These are phyloP conservation scores for Orientallactaga bullata DNA, from an alignment of 2,113 vertebrate species.

Conservation along the genomic window DNA sequence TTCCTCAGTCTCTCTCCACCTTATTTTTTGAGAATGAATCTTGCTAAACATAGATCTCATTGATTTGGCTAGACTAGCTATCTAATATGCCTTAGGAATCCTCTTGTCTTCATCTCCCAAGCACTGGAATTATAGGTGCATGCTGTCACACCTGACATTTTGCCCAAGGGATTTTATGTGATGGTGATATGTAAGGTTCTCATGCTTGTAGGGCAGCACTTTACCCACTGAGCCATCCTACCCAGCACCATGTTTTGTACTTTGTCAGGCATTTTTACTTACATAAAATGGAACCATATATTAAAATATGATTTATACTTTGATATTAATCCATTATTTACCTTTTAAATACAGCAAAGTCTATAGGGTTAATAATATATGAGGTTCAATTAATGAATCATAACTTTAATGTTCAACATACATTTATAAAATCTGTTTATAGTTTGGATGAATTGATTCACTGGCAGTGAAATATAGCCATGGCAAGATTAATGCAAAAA, in stretches of 20 bases:
- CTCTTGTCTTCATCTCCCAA: no score
- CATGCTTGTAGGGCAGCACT: no score
- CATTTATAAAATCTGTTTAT: conserved; percentile 66
- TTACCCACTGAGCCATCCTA: no score
- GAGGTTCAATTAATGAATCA: conserved; percentile 54
- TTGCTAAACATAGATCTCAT: no score
- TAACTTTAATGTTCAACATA: conserved; percentile 54
- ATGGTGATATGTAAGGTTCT: no score
- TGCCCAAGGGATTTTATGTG: no score
- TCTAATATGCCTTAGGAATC: no score
- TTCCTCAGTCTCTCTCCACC: no score
- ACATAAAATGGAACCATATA: conserved; percentile 33
- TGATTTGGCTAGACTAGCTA: no score
- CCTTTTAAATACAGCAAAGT: conserved; percentile 56
- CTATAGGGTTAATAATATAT: conserved; percentile 45
- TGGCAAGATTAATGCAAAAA: conserved; percentile 65
- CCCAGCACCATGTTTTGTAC: neutral
- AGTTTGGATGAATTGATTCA: conserved; percentile 57
- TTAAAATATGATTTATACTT: conserved; percentile 48
- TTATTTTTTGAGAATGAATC: no score
- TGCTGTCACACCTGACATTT: no score
- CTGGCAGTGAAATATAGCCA: conserved; percentile 61
- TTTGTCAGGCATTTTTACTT: conserved; percentile 55
- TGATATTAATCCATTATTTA: conserved; percentile 55
- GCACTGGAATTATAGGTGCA: no score